Evolutionary conservation across 2,888 invertebrate species (phyloP).

Genomic region (Drosophila crucigera): DNA sequence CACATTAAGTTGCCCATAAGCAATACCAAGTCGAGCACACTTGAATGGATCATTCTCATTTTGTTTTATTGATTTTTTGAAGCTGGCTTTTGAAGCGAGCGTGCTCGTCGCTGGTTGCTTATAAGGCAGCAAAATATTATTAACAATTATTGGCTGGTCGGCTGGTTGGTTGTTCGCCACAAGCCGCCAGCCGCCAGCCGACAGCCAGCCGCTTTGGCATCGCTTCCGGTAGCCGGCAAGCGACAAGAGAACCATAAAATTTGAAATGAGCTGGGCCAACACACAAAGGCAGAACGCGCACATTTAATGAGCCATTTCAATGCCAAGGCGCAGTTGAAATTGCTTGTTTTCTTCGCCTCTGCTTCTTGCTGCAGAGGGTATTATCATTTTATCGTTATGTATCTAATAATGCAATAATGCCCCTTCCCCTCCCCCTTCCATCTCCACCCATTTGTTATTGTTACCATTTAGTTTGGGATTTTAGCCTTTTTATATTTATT

Average conservation of each 20-base stretch:
- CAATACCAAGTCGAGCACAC: neutral
- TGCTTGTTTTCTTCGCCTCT: slow-evolving; percentile 4
- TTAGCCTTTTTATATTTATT: neutral
- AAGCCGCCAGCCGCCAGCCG: neutral
- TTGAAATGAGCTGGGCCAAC: slow-evolving; percentile 49
- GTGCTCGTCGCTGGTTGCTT: slow-evolving; percentile 6
- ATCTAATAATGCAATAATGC: neutral
- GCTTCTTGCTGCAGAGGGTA: neutral
- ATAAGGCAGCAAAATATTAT: slow-evolving; percentile 45
- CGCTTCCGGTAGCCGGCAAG: slow-evolving; percentile 42
- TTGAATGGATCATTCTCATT: neutral
- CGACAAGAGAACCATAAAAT: slow-evolving; percentile 58
- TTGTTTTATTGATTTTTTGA: slow-evolving; percentile 51
- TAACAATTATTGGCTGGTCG: slow-evolving; percentile 53
- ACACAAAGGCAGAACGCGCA: slow-evolving; percentile 43
- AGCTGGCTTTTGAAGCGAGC: slow-evolving; percentile 30
- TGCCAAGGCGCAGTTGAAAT: slow-evolving; percentile 47
- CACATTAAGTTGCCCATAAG: neutral
- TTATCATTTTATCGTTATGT: neutral
- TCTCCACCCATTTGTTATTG: too few species aligned
- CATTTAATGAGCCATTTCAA: slow-evolving; percentile 61
- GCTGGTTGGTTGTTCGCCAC: slow-evolving; percentile 12
- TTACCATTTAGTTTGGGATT: neutral
- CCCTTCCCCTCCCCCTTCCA: too few species aligned
- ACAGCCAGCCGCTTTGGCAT: slow-evolving; percentile 19